phyloP scores from a whole-genome alignment of 2,113 vertebrate genomes.

The Lophura nycthemera region DNA sequence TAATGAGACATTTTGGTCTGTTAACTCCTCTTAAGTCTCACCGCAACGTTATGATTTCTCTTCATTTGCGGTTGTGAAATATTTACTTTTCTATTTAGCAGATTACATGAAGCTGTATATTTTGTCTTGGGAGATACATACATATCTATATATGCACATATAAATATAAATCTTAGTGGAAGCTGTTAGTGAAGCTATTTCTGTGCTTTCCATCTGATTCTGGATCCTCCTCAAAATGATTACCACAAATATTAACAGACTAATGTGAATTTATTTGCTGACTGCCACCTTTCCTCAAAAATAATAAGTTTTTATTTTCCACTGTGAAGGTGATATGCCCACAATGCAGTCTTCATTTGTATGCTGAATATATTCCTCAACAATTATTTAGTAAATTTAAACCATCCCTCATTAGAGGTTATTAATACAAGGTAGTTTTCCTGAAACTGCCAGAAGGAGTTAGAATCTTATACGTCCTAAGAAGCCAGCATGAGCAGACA shows the following conservation, averaged over 20 bases:
- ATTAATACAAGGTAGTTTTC: conserved; percentile 13
- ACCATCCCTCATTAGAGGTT: not conserved
- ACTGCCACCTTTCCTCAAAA: not conserved
- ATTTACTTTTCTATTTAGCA: conserved; percentile 71
- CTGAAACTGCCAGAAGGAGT: not conserved
- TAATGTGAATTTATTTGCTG: conserved; percentile 14
- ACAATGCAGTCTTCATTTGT: not conserved
- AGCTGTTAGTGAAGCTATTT: conserved; percentile 23
- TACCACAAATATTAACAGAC: not conserved
- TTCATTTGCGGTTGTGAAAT: conserved; percentile 70
- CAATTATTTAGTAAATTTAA: conserved; percentile 8
- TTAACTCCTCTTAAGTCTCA: conserved; percentile 68
- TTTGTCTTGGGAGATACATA: conserved; percentile 63
- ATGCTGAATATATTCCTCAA: not conserved
- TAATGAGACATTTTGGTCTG: conserved; percentile 65
- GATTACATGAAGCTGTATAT: conserved; percentile 62
- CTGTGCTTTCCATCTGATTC: conserved; percentile 15
- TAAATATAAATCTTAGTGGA: conserved; percentile 31
- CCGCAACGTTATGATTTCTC: conserved; percentile 64
- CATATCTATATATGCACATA: not conserved
- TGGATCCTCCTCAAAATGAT: conserved; percentile 26
- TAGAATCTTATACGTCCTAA: not conserved
- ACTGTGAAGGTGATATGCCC: not conserved
- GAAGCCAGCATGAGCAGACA: not conserved
- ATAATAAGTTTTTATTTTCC: not conserved